Base-by-base conservation (phyloP, 1,140 invertebrate genomes). In the Drosophila busckii region DNA sequence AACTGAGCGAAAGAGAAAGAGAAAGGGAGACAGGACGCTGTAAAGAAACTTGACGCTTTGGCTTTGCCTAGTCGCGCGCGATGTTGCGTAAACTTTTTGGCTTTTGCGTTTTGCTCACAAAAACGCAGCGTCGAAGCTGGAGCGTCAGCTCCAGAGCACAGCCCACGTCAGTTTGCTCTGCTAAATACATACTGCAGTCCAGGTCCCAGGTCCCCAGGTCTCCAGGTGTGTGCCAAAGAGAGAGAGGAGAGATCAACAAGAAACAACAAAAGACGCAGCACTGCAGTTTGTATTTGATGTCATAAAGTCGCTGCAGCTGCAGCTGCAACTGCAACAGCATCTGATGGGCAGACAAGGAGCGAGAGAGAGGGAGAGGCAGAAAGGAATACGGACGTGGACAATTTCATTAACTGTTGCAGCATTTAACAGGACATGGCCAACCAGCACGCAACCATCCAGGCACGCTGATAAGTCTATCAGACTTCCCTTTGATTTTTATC, bases 401-500 rank as follows among this genome's bases (percentile, higher is more conserved):
- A 73, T 80, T 78, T 78, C 73, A 78, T 78, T 80, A 78, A 80
- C 58, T 42, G 26, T 49, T 44, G 58, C 29, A 40, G 42, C 34
- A 56, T 63, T 68, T 58, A 69, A 70, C 55, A 52, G 37, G 8
- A 9, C 1, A 31, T 5, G 7, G 16, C n/a, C 17, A 32, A 7
- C n/a, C 8, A n/a, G 9, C 3, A 4, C n/a, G 10, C 10, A 29
- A 31, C 13, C 45, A 29, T 15, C 16, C 15, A 19, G 28, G 7
- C 16, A 45, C 28, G 35, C n/a, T n/a, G n/a, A 56, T 66, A 56
- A 66, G 58, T 49, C 54, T 38, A 50, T 32, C 54, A 58, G 64
- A 46, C 29, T 41, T 54, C 54, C 31, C 59, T 73, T 73, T 80
- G 73, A 82, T 73, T 82, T 58, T 82, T 60, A 73, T 68, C 68